A percentile compares a stretch with the other conserved stretches of the same genome.
Conservation (phyloP, 1,140 invertebrate genomes). For the Eumaeus atala region DNA sequence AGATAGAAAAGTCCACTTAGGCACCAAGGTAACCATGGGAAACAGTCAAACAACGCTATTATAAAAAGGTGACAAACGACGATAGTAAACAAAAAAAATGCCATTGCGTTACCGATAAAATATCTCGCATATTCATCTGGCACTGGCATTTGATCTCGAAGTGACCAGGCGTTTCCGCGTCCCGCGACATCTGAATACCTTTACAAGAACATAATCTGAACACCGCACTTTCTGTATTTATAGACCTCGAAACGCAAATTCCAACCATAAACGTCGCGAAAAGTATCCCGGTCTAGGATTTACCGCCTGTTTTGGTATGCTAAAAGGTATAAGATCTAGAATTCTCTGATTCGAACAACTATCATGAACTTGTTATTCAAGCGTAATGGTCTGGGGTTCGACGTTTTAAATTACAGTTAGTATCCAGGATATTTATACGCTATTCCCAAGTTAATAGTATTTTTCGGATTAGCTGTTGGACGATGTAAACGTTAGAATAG, state of each 20-base stretch:
- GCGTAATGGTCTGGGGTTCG: conserved; percentile 7
- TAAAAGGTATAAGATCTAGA: conserved; percentile 15
- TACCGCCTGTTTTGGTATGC: conserved; percentile 29
- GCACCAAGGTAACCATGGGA: too few relatives aligned
- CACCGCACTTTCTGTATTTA: conserved; percentile 25
- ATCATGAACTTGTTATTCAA: conserved; percentile 19
- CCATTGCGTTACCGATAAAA: not conserved
- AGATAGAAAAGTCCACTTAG: too few relatives aligned
- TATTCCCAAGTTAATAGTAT: too few relatives aligned
- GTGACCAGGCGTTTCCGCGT: conserved; percentile 24
- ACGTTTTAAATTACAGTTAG: not conserved
- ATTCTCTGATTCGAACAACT: conserved; percentile 23
- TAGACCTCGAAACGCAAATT: conserved; percentile 21
- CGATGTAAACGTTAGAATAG: too few relatives aligned
- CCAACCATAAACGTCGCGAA: conserved; percentile 26
- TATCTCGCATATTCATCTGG: not conserved
- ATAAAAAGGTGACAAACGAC: too few relatives aligned
- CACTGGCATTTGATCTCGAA: not conserved
- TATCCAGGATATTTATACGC: too few relatives aligned
- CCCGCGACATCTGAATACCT: conserved; percentile 27
- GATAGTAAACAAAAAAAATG: too few relatives aligned
- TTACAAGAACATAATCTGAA: conserved; percentile 28
- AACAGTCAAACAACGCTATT: too few relatives aligned
- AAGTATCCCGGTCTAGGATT: conserved; percentile 28
- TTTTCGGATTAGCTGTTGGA: too few relatives aligned